phyloP scores from a whole-genome alignment of 1,140 invertebrate genomes.

The Caenorhabditis tropicalis region DNA sequence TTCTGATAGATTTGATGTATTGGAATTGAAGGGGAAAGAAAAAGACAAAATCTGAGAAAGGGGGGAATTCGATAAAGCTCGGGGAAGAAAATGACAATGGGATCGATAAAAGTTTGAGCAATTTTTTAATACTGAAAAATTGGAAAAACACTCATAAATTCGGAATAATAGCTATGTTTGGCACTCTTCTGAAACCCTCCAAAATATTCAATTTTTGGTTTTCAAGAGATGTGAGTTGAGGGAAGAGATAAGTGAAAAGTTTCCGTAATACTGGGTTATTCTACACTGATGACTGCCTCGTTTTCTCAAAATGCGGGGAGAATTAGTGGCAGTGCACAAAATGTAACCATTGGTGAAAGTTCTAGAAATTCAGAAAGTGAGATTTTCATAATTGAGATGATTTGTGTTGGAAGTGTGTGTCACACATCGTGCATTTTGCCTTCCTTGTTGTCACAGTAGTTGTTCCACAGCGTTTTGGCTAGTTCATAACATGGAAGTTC shows the following conservation, averaged over 20 bases:
- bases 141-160: not conserved
- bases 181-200: slow-evolving; percentile 41
- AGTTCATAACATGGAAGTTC: slow-evolving; percentile 71
- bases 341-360: not conserved
- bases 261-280: not conserved
- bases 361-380: slow-evolving; percentile 9
- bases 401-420: not conserved
- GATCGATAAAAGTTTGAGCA: slow-evolving; percentile 29
- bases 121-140: not conserved
- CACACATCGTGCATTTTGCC: slow-evolving; percentile 72
- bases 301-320: not conserved
- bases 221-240: slow-evolving; percentile 1
- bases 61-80: not conserved
- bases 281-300: not conserved
- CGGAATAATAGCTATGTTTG: not conserved
- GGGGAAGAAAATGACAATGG: slow-evolving; percentile 17
- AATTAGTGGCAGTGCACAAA: not conserved
- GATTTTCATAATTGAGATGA: not conserved
- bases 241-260: slow-evolving; percentile 19
- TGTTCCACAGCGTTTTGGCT: slow-evolving; percentile 69
- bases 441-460: slow-evolving; percentile 72
- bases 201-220: not conserved
- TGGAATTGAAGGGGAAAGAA: not conserved
- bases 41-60: not conserved
- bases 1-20: slow-evolving; percentile 13